These are phyloP conservation scores for Drosophila azteca DNA, from an alignment of 1,140 invertebrate species.

Conservation along the genomic window DNA sequence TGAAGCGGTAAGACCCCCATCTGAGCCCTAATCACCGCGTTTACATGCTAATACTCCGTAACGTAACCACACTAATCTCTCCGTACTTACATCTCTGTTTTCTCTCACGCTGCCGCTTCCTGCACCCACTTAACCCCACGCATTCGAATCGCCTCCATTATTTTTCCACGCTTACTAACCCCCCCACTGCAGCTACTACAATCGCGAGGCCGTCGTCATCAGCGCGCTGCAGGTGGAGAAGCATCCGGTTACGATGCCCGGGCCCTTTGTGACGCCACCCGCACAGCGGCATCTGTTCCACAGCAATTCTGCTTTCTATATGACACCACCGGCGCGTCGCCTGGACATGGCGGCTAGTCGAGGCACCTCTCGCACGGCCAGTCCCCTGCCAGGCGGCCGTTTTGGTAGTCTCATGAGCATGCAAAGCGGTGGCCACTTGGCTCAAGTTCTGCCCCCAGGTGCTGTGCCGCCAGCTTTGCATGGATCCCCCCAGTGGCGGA, in stretches of 20 bases:
- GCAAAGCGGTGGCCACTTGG: slow-evolving; percentile 58
- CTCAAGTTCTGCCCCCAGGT: slow-evolving; percentile 15
- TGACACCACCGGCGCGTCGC: slow-evolving; percentile 82
- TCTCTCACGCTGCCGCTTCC: slow-evolving; percentile 71
- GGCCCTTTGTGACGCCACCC: slow-evolving; percentile 89
- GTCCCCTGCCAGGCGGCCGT: slow-evolving; percentile 85
- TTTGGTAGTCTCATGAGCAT: slow-evolving; percentile 84
- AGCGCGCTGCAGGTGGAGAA: slow-evolving; percentile 96
- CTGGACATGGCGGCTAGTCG: slow-evolving; percentile 82
- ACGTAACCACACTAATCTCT: slow-evolving; percentile 64
- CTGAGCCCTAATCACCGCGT: not conserved
- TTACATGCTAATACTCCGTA: slow-evolving; percentile 19
- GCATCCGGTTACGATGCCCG: slow-evolving; percentile 93
- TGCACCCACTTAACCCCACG: slow-evolving; percentile 43
- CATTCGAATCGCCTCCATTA: slow-evolving; percentile 33
- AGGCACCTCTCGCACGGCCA: slow-evolving; percentile 84
- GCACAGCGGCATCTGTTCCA: slow-evolving; percentile 84
- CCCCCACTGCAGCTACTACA: slow-evolving; percentile 89
- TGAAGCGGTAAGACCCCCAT: slow-evolving; percentile 90
- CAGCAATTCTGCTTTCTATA: slow-evolving; percentile 81
- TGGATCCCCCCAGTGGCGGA: slow-evolving; percentile 85
- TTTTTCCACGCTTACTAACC: slow-evolving; percentile 54
- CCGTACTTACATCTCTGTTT: slow-evolving; percentile 49
- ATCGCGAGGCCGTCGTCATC: slow-evolving; percentile 95
- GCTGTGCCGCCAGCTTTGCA: slow-evolving; percentile 80